phyloP scores from a whole-genome alignment of 2,888 invertebrate genomes.

The Cryptus armator region DNA sequence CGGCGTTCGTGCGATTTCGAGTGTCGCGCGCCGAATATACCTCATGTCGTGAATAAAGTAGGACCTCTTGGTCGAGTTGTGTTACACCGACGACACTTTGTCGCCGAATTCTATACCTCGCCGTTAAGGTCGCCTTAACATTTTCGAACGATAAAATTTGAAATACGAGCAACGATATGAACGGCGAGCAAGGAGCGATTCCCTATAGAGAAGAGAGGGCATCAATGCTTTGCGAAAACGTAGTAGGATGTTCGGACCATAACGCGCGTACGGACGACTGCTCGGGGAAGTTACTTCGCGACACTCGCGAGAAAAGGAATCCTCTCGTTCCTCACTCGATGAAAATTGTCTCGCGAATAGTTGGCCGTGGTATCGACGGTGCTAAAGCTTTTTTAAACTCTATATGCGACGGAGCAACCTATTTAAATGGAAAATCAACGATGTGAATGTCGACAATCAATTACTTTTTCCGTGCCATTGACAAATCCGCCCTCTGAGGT shows the following conservation, averaged over 20 bases:
- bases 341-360: slow-evolving; percentile 11
- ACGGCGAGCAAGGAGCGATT: slow-evolving; percentile 49
- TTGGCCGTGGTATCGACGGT: slow-evolving; percentile 21
- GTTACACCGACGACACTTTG: slow-evolving; percentile 65
- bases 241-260: slow-evolving; percentile 83
- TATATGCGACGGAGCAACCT: not conserved
- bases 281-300: slow-evolving; percentile 74
- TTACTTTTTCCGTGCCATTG: not conserved
- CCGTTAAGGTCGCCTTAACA: slow-evolving; percentile 72
- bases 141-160: slow-evolving; percentile 84
- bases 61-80: slow-evolving; percentile 3
- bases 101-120: slow-evolving; percentile 66
- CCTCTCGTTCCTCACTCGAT: slow-evolving; percentile 25
- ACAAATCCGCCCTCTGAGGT: not conserved
- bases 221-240: slow-evolving; percentile 65
- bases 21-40: not conserved
- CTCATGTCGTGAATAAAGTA: slow-evolving; percentile 42
- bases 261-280: slow-evolving; percentile 77
- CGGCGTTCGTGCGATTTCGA: slow-evolving; percentile 4
- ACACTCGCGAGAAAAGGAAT: slow-evolving; percentile 58
- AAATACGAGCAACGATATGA: slow-evolving; percentile 79
- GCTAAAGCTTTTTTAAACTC: not conserved
- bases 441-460: no score
- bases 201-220: slow-evolving; percentile 27
- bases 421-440: not conserved